Evolutionary conservation across 2,888 invertebrate genomes (phyloP).

Genomic region (Barypeithes pellucidus): DNA sequence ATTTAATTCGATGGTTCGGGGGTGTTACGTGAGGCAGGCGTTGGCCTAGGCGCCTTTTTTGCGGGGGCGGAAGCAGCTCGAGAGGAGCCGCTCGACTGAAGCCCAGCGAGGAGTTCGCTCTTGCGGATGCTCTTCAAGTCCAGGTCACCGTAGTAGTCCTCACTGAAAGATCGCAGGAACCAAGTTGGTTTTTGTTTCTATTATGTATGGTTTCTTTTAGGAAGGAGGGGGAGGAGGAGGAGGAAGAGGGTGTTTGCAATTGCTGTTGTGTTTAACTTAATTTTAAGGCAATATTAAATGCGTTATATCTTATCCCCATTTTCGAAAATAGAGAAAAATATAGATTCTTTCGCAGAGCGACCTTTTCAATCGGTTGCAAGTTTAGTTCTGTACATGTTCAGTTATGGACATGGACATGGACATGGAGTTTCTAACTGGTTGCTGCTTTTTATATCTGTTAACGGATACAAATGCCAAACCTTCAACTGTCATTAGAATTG

Average conservation of each 20-base stretch:
- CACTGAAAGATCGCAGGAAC: constrained; percentile 78
- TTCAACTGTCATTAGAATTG: no score
- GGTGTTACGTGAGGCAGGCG: constrained; percentile 66
- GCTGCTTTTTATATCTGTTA: no score
- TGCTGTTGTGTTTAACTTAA: neutral
- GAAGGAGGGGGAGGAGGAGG: neutral
- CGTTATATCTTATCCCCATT: no score
- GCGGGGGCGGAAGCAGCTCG: constrained; percentile 69
- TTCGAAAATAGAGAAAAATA: no score
- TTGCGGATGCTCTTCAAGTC: constrained; percentile 96
- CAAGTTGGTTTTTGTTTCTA: constrained; percentile 32
- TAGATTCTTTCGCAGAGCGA: no score
- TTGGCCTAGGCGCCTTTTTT: constrained; percentile 70
- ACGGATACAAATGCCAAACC: no score
- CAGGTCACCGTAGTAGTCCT: constrained; percentile 97
- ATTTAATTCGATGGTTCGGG: constrained; percentile 67
- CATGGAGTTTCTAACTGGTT: no score
- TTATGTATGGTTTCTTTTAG: neutral
- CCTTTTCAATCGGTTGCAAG: no score
- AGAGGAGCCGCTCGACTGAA: constrained; percentile 75
- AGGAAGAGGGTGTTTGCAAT: neutral
- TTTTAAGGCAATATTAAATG: no score
- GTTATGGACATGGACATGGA: no score
- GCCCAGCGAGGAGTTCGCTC: constrained; percentile 90
- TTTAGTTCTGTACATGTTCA: no score